Base-by-base conservation (phyloP, 2,888 invertebrate genomes). In the Polydrusus tereticollis region DNA sequence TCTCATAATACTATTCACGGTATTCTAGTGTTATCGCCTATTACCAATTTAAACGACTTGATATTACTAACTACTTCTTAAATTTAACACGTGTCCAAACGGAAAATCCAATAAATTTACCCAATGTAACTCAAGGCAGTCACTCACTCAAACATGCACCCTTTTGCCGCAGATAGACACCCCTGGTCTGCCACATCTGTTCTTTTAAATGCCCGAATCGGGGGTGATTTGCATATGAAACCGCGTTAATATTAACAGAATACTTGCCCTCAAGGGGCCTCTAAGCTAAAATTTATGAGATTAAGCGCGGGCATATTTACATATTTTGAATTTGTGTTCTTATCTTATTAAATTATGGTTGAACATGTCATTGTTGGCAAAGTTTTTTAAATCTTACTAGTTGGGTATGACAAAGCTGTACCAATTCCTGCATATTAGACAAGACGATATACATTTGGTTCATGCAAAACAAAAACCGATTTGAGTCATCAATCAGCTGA, bases 201-300 rank as follows among this genome's bases (percentile, higher is more conserved):
- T 72, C 47, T 41, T 23, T 60, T 62, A 64, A 72, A 72, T 67
- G 55, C 45, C 47, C 20, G 47, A 71, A 10, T 70, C 66, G 55
- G 21, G 21, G 33, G 23, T 36, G 43, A 72, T 72, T 45, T 72
- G 36, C 72, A 72, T 72, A 67, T 62, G 66, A 72, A 65, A 67
- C 52, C 50, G 62, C 62, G 47, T 55, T 62, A 55, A 66, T 55
- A 55, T 45, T 52, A 26, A 26, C 20, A 26, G 50, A 7, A 26
- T 50, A 50, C 14, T 26, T 26, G 43, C 45, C 65, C 72, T 47
- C 50, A 36, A 18, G 55, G 66, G 65, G 45, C 41, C 43, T 50
- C 60, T 71, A 71, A 71, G 59, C 60, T 59, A 65, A 57, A 71
- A 69, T 69, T 63, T 57, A 33, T 29, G 64, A 55, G 47, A 52